Evolutionary conservation across 2,888 invertebrate genomes (phyloP).

Genomic region (Galerucella calmariensis): DNA sequence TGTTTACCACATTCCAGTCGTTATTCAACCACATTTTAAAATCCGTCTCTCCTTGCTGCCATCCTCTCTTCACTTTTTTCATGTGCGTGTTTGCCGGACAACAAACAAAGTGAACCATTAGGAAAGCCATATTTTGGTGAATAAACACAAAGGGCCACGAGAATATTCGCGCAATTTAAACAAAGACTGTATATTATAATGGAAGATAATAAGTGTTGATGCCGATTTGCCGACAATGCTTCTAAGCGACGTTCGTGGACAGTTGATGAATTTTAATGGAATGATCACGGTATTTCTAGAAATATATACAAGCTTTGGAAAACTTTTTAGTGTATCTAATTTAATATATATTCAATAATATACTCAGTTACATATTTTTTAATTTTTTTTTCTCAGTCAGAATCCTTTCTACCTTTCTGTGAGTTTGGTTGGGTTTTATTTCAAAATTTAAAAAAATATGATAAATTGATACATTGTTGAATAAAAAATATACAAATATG

Average conservation of each 20-base stretch:
- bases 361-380: too few relatives aligned
- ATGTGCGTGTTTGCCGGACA: slow-evolving; percentile 34
- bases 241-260: not conserved
- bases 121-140: slow-evolving; percentile 25
- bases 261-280: not conserved
- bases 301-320: too few relatives aligned
- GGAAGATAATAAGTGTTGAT: slow-evolving; percentile 1
- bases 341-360: too few relatives aligned
- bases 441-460: too few relatives aligned
- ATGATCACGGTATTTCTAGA: not conserved
- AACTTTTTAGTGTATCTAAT: too few relatives aligned
- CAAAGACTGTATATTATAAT: slow-evolving; percentile 8
- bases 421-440: too few relatives aligned
- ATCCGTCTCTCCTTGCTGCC: slow-evolving; percentile 15
- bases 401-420: too few relatives aligned
- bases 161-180: slow-evolving; percentile 6
- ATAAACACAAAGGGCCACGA: slow-evolving; percentile 15
- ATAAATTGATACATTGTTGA: too few relatives aligned
- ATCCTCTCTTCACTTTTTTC: slow-evolving; percentile 21
- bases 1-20: slow-evolving; percentile 3
- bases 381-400: too few relatives aligned
- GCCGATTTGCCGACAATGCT: not conserved
- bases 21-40: slow-evolving; percentile 18
- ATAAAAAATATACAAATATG: too few relatives aligned
- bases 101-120: slow-evolving; percentile 34